These are phyloP conservation scores for Embiotoca jacksoni DNA, from an alignment of 2,113 vertebrate species.

Conservation along the genomic window DNA sequence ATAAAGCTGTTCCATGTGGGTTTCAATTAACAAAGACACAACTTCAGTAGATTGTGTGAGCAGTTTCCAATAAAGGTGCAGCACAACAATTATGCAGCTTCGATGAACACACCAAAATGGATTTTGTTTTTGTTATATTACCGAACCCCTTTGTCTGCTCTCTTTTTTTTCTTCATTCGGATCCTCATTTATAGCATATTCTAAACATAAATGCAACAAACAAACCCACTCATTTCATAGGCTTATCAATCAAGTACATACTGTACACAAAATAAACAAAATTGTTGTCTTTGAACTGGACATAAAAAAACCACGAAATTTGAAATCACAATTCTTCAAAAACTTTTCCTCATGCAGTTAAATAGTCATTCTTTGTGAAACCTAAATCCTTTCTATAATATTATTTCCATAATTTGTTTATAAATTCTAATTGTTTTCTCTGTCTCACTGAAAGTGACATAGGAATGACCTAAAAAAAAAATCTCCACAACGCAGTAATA, in stretches of 20 bases:
- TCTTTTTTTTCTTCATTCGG: not conserved
- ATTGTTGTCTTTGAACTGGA: not conserved
- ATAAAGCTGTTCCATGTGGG: not conserved
- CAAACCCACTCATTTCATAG: not conserved
- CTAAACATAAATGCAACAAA: not conserved
- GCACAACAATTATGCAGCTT: too few species aligned
- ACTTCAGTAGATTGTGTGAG: not conserved
- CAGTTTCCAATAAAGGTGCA: not conserved
- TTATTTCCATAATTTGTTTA: too few species aligned
- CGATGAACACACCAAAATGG: too few species aligned
- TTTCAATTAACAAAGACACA: not conserved
- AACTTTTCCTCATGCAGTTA: too few species aligned
- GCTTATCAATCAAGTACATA: not conserved
- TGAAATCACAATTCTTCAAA: too few species aligned
- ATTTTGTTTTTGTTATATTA: too few species aligned
- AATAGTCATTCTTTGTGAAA: too few species aligned
- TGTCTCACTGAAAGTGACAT: too few species aligned
- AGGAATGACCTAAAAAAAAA: too few species aligned
- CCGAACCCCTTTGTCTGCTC: too few species aligned
- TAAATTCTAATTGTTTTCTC: too few species aligned
- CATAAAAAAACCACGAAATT: not conserved
- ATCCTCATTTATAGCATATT: not conserved
- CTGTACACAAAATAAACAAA: not conserved
- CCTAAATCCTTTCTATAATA: too few species aligned
- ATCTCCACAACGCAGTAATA: not conserved